Evolutionary conservation across 2,797 vertebrate species (phyloP), one percentile per base, ranked within the genome.

Genomic region (Gymnoscopelus braueri): DNA sequence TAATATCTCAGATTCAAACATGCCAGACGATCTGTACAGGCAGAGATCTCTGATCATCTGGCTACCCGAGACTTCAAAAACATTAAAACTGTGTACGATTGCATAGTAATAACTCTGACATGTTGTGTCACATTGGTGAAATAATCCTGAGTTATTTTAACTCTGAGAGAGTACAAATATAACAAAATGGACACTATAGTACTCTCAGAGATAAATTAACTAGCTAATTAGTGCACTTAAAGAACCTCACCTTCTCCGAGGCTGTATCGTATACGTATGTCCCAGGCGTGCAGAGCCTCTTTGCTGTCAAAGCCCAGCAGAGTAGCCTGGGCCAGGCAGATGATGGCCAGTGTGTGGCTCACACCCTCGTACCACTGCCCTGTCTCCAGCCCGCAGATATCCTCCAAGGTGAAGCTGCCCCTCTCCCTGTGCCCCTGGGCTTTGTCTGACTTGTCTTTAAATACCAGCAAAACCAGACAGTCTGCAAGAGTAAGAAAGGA

Each of bases 251-350:
- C 97, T 95, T 98, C 97, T 2, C 97, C 97, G 0, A 98, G 78
- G 60, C 95, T 95, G 74, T 97, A 96, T 55, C 94, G 95, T 69
- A 98, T 94, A 7, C 96, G 93, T 50, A 92, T 73, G 35, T 98
- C 98, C 98, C 97, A 99, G 5, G 94, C 94, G 3, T 93, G 94
- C 93, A 98, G 93, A 13, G 92, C 90, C 81, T 98, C 97, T 24
- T 92, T 96, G 92, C 88, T 96, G 81, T 99, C 97, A 5, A 98
- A 98, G 72, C 96, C 97, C 86, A 99, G 92, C 81, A 97, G 92
- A 71, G 94, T 83, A 0, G 95, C 91, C 89, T 98, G 96, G 55
- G 92, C 94, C 71, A 97, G 93, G 75, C 97, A 97, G 83, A 98
- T 76, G 77, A 99, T 89, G 60, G 95, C 92, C 2, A 99, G 93